Evolutionary conservation across 2,888 invertebrate species (phyloP).

Genomic region (Acrobasis consociella): DNA sequence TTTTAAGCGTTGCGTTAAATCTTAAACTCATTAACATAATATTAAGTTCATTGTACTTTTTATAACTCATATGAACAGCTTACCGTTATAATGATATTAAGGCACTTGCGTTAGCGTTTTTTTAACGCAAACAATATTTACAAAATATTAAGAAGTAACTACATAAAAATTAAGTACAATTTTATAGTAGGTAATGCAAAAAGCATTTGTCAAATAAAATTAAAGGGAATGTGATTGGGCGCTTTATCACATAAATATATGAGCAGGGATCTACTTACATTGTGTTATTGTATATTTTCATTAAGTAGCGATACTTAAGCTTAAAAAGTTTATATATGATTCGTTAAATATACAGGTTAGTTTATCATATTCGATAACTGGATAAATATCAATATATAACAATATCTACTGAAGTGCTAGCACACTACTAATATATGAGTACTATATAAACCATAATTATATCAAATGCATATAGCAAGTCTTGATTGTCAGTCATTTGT

Average conservation of each 20-base stretch:
- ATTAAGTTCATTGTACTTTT: constrained; percentile 59
- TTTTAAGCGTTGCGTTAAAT: neutral
- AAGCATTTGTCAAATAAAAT: constrained; percentile 3
- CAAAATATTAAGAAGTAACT: neutral
- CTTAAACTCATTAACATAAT: constrained; percentile 31
- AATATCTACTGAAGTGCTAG: constrained; percentile 2
- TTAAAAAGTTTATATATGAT: neutral
- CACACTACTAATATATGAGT: constrained; percentile 8
- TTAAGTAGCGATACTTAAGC: neutral
- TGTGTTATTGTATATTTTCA: neutral
- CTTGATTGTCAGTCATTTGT: constrained; percentile 21
- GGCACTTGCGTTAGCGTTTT: constrained; percentile 12
- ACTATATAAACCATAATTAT: constrained; percentile 1
- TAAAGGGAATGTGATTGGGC: constrained; percentile 31
- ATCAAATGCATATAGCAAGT: constrained; percentile 18
- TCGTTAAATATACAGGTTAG: neutral
- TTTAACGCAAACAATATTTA: constrained; percentile 9
- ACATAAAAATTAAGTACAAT: constrained; percentile 20
- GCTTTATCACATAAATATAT: constrained; percentile 27
- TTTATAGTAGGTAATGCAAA: neutral
- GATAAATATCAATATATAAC: neutral
- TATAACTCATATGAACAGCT: constrained; percentile 28
- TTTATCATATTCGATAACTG: neutral
- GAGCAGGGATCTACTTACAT: constrained; percentile 1
- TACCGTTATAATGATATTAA: constrained; percentile 1